Evolutionary conservation across 37 sponge, comb jelly and placozoan species (phyloP).

Genomic region (Geodia barretti): DNA sequence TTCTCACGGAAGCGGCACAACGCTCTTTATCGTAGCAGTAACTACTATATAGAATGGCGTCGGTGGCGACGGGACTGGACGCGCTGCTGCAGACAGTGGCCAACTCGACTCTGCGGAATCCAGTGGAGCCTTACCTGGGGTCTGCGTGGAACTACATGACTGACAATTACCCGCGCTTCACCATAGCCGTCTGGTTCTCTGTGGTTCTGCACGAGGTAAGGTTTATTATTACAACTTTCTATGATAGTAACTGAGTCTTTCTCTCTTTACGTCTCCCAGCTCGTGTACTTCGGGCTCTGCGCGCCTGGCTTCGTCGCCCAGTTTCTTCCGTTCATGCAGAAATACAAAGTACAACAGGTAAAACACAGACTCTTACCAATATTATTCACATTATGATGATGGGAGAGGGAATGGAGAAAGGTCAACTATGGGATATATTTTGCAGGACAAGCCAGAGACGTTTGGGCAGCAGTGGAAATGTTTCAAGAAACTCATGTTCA

Average conservation of each 20-base stretch:
- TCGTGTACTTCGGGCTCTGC: slow-evolving; percentile 87
- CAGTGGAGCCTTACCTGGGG: slow-evolving; percentile 48
- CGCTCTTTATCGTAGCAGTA: too few relatives aligned
- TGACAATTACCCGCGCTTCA: slow-evolving; percentile 69
- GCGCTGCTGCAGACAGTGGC: neutral
- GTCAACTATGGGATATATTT: too few relatives aligned
- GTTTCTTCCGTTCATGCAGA: slow-evolving; percentile 80
- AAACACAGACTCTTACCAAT: neutral
- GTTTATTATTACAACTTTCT: too few relatives aligned
- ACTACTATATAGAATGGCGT: too few relatives aligned
- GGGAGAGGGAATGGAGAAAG: neutral
- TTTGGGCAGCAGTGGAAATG: slow-evolving; percentile 86
- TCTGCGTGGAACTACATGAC: slow-evolving; percentile 74
- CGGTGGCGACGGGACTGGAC: too few relatives aligned
- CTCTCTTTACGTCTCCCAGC: slow-evolving; percentile 17
- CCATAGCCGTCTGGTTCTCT: slow-evolving; percentile 70
- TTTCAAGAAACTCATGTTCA: slow-evolving; percentile 72
- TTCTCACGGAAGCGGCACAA: too few relatives aligned
- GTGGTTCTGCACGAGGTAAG: slow-evolving; percentile 80
- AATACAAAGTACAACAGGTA: slow-evolving; percentile 82
- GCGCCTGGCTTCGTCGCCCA: slow-evolving; percentile 80
- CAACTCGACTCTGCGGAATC: slow-evolving; percentile 5
- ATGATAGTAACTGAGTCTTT: too few relatives aligned
- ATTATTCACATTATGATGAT: neutral
- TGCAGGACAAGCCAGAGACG: slow-evolving; percentile 80